Conservation (phyloP, 1,140 invertebrate species). For the Popillia japonica region DNA sequence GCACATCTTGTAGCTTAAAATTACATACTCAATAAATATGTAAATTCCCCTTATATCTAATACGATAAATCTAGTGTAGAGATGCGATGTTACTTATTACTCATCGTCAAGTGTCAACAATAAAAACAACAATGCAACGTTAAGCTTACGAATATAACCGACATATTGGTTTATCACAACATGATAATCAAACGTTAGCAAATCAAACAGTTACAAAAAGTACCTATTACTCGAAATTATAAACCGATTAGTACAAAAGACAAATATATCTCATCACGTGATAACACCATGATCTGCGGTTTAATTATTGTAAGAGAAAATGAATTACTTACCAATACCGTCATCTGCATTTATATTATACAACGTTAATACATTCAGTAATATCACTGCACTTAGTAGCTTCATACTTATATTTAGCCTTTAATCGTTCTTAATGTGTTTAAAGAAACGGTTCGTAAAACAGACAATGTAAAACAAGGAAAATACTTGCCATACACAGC, state of each 20-base stretch:
- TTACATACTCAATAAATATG: background rate
- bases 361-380: background rate
- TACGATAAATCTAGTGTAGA: no score
- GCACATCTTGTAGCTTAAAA: background rate
- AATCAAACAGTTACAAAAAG: background rate
- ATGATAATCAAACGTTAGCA: background rate
- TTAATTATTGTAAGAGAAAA: background rate
- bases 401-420: background rate
- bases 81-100: background rate
- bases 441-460: background rate
- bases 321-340: background rate
- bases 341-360: background rate
- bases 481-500: background rate
- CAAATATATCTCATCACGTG: background rate
- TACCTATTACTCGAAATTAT: background rate
- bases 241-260: background rate
- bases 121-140: background rate
- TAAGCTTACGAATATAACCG: background rate
- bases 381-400: background rate
- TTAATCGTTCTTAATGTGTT: background rate
- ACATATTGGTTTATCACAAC: background rate
- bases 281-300: conserved; percentile 4
- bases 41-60: background rate
- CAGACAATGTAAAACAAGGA: background rate
- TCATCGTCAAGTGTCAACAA: background rate